Conservation (phyloP, 2,888 invertebrate species). For the Cyclophora punctaria region DNA sequence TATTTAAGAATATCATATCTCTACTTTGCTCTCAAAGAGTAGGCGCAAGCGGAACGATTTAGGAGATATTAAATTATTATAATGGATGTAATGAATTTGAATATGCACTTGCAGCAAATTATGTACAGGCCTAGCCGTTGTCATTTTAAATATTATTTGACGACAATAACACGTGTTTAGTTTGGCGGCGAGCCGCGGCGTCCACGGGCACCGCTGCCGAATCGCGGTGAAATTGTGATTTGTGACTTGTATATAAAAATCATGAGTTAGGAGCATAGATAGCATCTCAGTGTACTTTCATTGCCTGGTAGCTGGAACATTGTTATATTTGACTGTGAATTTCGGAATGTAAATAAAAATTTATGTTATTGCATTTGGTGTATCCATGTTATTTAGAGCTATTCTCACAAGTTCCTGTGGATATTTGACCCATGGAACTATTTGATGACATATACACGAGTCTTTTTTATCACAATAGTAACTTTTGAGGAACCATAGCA, state of each 20-base stretch:
- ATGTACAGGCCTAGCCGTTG: constrained; percentile 48
- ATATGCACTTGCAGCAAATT: constrained; percentile 30
- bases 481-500: too few species aligned
- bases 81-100: constrained; percentile 24
- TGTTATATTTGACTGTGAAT: constrained; percentile 68
- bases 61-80: constrained; percentile 29
- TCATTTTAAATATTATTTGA: constrained; percentile 24
- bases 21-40: constrained; percentile 47
- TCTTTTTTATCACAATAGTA: too few species aligned
- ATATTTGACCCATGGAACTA: too few species aligned
- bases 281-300: constrained; percentile 47
- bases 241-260: constrained; percentile 39
- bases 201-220: constrained; percentile 15
- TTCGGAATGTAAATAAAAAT: constrained; percentile 73
- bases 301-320: constrained; percentile 47
- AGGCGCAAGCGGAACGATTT: constrained; percentile 30
- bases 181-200: constrained; percentile 17
- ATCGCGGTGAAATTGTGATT: constrained; percentile 25
- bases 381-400: constrained; percentile 17
- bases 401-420: too few species aligned
- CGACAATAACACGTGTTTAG: constrained; percentile 25
- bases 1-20: constrained; percentile 58
- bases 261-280: constrained; percentile 24
- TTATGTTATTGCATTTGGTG: constrained; percentile 63
- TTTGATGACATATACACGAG: too few species aligned